phyloP scores from a whole-genome alignment of 2,113 vertebrate species.

The Solenodon paradoxus region DNA sequence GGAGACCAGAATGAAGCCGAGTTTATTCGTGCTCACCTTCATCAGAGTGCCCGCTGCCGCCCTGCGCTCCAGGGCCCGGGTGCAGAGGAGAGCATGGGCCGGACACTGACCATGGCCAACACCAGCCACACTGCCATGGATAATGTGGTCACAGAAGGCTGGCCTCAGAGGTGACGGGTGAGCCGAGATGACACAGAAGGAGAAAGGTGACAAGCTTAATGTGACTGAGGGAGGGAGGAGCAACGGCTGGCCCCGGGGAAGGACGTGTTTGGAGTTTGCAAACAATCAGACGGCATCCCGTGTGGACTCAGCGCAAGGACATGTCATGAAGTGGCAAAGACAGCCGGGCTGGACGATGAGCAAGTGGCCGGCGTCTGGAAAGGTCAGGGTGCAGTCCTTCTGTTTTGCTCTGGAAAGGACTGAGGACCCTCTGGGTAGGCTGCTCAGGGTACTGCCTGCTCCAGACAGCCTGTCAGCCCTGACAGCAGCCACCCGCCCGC shows the following conservation, averaged over 20 bases:
- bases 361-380: neutral
- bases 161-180: neutral
- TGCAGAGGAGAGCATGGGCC: neutral
- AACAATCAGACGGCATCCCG: neutral
- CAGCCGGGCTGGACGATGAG: neutral
- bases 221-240: neutral
- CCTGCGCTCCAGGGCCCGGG: no score
- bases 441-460: neutral
- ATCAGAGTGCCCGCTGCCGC: neutral
- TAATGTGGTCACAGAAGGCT: neutral
- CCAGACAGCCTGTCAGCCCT: neutral
- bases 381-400: neutral
- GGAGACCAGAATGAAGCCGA: neutral
- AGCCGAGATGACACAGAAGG: neutral
- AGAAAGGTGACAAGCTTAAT: neutral
- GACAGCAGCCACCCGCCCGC: neutral
- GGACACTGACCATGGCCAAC: neutral
- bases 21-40: neutral
- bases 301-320: neutral
- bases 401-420: neutral
- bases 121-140: neutral
- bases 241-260: accelerated
- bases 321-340: neutral
- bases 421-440: accelerated
- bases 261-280: neutral